phyloP scores from a whole-genome alignment of 2,888 invertebrate species.

The Drosophila atroscutellata region DNA sequence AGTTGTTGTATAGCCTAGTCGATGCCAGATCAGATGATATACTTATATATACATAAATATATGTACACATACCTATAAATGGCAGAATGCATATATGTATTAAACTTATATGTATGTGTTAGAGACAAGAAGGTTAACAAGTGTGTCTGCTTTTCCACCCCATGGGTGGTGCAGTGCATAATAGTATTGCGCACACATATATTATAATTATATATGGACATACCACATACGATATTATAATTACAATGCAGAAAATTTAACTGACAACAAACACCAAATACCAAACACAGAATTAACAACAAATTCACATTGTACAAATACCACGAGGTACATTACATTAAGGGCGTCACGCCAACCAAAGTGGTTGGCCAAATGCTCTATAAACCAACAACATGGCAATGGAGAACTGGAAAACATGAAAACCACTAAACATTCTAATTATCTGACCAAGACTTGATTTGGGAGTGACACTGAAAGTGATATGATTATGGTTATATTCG shows the following conservation, averaged over 20 bases:
- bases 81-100: constrained; percentile 7
- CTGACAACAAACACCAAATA: constrained; percentile 48
- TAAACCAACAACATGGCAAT: constrained; percentile 33
- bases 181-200: constrained; percentile 50
- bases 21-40: constrained; percentile 49
- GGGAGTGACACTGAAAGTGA: constrained; percentile 1
- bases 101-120: constrained; percentile 11
- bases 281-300: constrained; percentile 7
- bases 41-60: constrained; percentile 16
- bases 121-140: constrained; percentile 41
- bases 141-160: constrained; percentile 74
- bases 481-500: neutral
- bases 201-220: constrained; percentile 41
- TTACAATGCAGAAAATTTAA: constrained; percentile 41
- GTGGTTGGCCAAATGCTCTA: constrained; percentile 34
- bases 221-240: constrained; percentile 48
- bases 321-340: constrained; percentile 41
- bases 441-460: constrained; percentile 7
- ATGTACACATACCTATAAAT: constrained; percentile 23
- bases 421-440: constrained; percentile 6
- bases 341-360: constrained; percentile 43
- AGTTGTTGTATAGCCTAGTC: constrained; percentile 39
- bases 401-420: constrained; percentile 5
- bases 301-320: constrained; percentile 53
- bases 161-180: constrained; percentile 69